phyloP scores from a whole-genome alignment of 2,113 vertebrate genomes.

The Vireo altiloquus region DNA sequence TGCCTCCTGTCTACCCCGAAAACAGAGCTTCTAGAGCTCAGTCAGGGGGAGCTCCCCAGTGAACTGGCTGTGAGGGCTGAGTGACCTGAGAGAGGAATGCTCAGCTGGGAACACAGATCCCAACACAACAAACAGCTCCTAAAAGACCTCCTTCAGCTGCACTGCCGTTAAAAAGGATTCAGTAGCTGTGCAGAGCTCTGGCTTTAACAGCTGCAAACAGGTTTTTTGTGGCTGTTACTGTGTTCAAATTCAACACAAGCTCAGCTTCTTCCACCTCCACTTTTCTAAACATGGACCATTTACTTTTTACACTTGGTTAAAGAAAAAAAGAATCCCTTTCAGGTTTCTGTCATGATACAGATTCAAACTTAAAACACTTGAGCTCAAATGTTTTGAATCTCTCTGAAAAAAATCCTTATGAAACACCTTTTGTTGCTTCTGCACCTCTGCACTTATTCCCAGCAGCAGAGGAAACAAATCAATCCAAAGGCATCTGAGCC shows the following conservation, averaged over 20 bases:
- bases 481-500: neutral
- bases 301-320: neutral
- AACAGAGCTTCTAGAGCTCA: neutral
- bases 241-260: constrained; percentile 14
- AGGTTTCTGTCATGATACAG: neutral
- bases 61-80: neutral
- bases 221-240: neutral
- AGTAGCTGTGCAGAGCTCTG: neutral
- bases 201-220: constrained; percentile 17
- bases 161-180: neutral
- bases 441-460: neutral
- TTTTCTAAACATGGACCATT: neutral
- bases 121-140: neutral
- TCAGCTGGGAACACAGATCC: neutral
- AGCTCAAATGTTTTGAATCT: neutral
- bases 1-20: neutral
- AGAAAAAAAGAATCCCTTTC: neutral
- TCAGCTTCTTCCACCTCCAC: neutral
- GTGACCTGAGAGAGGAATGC: neutral
- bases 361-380: neutral
- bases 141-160: neutral
- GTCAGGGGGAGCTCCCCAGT: neutral
- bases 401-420: neutral
- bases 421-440: neutral
- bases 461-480: neutral